Evolutionary conservation across 2,113 vertebrate genomes (phyloP).

Genomic region (Sturnira hondurensis): DNA sequence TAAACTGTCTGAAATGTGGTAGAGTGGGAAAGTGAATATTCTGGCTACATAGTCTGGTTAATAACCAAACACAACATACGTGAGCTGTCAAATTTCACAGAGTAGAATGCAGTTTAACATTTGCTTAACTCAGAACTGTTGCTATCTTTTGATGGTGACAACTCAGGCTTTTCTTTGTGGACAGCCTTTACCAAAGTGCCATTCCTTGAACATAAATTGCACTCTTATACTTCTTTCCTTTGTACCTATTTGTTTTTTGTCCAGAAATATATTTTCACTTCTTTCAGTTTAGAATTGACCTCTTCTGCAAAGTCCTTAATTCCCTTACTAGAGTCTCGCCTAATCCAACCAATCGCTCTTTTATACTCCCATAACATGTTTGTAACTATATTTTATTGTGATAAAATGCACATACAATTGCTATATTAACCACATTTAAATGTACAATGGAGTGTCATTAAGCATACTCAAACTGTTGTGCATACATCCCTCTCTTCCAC

Average conservation of each 20-base stretch:
- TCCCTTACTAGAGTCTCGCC: neutral
- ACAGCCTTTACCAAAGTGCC: neutral
- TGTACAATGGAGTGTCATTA: neutral
- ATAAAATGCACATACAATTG: neutral
- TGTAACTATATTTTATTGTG: neutral
- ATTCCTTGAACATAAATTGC: neutral
- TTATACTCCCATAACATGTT: neutral
- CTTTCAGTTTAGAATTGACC: neutral
- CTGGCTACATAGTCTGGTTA: neutral
- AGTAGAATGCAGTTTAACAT: neutral
- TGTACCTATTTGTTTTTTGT: neutral
- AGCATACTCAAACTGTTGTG: neutral
- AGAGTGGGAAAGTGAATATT: neutral
- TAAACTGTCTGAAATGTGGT: neutral
- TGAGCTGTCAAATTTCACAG: neutral
- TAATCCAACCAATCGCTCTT: neutral
- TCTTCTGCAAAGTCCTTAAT: neutral
- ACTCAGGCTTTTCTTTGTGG: neutral
- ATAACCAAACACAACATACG: neutral
- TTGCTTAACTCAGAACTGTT: neutral
- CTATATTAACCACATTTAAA: neutral
- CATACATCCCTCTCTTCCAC: neutral
- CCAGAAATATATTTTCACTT: neutral
- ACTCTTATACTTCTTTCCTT: neutral
- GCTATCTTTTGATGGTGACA: neutral